Conservation (phyloP, 2,888 invertebrate species). For the Macrophya annulata region DNA sequence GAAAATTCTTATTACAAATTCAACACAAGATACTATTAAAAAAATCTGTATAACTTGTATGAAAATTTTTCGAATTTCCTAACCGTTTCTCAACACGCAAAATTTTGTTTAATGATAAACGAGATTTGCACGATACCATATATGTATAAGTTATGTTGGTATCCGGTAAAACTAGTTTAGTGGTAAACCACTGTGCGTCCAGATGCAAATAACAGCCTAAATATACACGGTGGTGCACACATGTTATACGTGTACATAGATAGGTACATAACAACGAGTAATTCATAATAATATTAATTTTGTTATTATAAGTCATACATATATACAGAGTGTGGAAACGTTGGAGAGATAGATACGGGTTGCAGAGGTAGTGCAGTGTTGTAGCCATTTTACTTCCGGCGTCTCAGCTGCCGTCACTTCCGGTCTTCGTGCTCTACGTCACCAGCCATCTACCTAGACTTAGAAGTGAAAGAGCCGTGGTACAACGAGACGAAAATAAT, state of each 20-base stretch:
- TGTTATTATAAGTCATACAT: conserved; percentile 35
- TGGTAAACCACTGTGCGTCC: conserved; percentile 41
- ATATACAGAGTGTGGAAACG: conserved; percentile 5
- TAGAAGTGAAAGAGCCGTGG: conserved; percentile 50
- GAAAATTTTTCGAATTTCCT: not conserved
- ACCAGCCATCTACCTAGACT: conserved; percentile 56
- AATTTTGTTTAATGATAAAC: conserved; percentile 6
- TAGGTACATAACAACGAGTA: not conserved
- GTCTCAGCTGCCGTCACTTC: conserved; percentile 70
- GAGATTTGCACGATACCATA: not conserved
- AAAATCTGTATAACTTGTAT: not conserved
- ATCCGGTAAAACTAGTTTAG: conserved; percentile 46
- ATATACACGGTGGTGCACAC: conserved; percentile 35
- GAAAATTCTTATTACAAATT: not conserved
- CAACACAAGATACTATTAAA: not conserved
- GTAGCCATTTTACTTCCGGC: conserved; percentile 69
- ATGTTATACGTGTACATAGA: conserved; percentile 14
- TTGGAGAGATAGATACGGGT: conserved; percentile 13
- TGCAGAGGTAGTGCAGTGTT: conserved; percentile 57
- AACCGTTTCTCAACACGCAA: not conserved
- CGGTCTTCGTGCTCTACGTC: conserved; percentile 59
- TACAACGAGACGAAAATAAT: conserved; percentile 64
- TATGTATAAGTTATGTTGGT: conserved; percentile 26
- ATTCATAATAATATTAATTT: conserved; percentile 36
- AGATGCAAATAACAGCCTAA: conserved; percentile 49